A percentile compares a stretch with the other conserved stretches of the same genome.
These are phyloP conservation scores for Denticeps clupeoides DNA, from an alignment of 2,797 vertebrate genomes.

Conservation along the genomic window DNA sequence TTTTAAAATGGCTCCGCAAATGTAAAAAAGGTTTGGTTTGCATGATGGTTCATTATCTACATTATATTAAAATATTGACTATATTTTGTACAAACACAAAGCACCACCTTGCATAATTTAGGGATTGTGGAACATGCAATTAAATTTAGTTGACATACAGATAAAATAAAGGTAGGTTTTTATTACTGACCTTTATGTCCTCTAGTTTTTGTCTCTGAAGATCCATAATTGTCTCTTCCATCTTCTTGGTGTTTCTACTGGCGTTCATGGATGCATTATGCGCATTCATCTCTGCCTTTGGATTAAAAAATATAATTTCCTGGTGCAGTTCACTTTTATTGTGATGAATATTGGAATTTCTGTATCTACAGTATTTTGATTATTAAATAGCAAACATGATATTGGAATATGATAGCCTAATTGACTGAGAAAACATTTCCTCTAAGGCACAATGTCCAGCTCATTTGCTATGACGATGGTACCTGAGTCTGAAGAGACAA, in stretches of 20 bases:
- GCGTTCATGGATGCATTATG: constrained; percentile 62
- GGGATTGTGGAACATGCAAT: too few species aligned
- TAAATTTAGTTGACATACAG: too few species aligned
- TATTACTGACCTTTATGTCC: constrained; percentile 57
- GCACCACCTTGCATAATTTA: too few species aligned
- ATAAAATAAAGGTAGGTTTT: background rate
- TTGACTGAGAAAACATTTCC: background rate
- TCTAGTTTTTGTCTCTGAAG: constrained; percentile 68
- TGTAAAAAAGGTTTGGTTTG: too few species aligned
- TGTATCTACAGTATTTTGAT: too few species aligned
- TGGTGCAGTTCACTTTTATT: background rate
- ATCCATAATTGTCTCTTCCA: constrained; percentile 55
- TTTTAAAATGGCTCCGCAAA: too few species aligned
- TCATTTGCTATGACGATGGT: constrained; percentile 10
- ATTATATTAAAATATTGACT: too few species aligned
- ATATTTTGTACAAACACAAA: too few species aligned
- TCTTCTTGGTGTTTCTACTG: constrained; percentile 49
- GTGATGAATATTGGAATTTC: background rate
- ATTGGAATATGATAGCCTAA: too few species aligned
- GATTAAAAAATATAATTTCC: background rate
- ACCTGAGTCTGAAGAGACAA: constrained; percentile 58
- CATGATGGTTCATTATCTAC: too few species aligned
- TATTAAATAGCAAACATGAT: too few species aligned
- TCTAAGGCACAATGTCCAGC: background rate
- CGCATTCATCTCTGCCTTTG: constrained; percentile 58